Percentiles rank a stretch among this genome's conserved stretches.
phyloP scores from a whole-genome alignment of 2,797 vertebrate species.

The Acanthiza pusilla region DNA sequence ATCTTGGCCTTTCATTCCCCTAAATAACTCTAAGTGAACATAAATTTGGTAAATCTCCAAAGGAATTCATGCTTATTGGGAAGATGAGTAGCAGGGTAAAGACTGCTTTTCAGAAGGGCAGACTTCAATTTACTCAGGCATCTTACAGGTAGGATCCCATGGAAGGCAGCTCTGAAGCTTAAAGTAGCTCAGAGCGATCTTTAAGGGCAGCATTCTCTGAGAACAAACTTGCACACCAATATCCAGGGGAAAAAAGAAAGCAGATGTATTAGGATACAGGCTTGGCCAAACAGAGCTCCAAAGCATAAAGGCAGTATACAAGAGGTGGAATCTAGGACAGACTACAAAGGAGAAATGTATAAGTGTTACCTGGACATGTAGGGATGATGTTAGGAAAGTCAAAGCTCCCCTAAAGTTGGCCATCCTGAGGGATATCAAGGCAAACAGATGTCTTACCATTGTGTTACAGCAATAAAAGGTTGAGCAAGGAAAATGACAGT shows the following conservation, averaged over 20 bases:
- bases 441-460: neutral
- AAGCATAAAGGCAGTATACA: neutral
- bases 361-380: neutral
- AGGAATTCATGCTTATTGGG: neutral
- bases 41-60: neutral
- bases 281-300: neutral
- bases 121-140: neutral
- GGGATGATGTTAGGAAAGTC: neutral
- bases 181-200: neutral
- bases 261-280: neutral
- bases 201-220: neutral
- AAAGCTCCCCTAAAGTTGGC: neutral
- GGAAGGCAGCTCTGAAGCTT: neutral
- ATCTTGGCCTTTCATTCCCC: neutral
- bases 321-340: neutral
- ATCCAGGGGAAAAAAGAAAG: rapidly evolving
- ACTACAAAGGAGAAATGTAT: neutral
- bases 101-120: neutral
- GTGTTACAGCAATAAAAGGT: neutral
- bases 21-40: neutral
- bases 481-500: neutral
- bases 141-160: neutral
- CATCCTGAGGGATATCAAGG: neutral
- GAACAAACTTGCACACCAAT: neutral
- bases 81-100: neutral